Base-by-base conservation (phyloP, 2,113 vertebrate genomes). In the Microcebus murinus region DNA sequence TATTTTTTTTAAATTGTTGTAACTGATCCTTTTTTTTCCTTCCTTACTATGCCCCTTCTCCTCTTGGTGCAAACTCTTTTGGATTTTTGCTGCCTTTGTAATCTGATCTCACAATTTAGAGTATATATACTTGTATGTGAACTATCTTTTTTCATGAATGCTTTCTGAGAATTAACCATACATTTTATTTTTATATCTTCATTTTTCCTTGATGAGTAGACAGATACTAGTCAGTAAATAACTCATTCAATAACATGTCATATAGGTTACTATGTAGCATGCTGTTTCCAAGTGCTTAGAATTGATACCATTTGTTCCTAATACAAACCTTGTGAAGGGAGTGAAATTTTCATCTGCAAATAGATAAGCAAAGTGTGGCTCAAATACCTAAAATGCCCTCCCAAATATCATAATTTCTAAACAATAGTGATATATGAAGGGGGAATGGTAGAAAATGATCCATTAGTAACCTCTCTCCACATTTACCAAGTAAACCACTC, bases 141-240 rank as follows among this genome's bases (percentile, higher is more conserved):
- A 86, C n/a, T 80, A 36, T 31, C 11, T 55, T 50, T 82, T 87
- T 59, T 80, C 18, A n/a, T 18, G 12, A 67, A 80, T 87, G 36
- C 11, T 87, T 84, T 87, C 90, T 50, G 42, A 55, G 17, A 77
- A 87, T 5, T 36, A 52, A 63, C 14, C 29, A 50, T 63, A 36
- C 25, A 31, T 81, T 86, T 77, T 79, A 50, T 79, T n/a, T 68
- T 90, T 73, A 29, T 87, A 59, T 77, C 63, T 67, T 88, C 59
- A 45, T 29, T 84, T 0, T 15, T 27, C 42, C 10, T 81, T 93
- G 27, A 34, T 87, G 48, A 87, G 36, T 87, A 91, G 48, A 29
- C 45, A 82, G 36, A 34, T 90, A 36, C 45, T 74, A 83, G 21
- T 93, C 70, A 68, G 71, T 85, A 94, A 92, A 59, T 95, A 87